phyloP scores from a whole-genome alignment of 2,113 vertebrate species.

The Himantopus leucocephalus region DNA sequence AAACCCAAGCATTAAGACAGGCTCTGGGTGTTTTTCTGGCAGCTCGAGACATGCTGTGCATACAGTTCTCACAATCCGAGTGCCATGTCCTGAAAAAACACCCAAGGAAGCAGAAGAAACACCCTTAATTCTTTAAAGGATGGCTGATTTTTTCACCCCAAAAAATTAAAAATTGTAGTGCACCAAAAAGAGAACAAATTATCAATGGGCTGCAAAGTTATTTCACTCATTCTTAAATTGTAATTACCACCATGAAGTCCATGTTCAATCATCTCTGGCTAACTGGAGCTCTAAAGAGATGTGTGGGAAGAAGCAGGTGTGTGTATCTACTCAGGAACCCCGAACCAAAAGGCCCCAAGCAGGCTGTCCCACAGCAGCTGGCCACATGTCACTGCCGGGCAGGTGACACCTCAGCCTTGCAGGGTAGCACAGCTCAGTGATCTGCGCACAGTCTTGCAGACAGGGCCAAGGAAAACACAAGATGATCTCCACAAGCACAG shows the following conservation, averaged over 20 bases:
- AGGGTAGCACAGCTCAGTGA: background rate
- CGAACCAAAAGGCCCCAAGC: background rate
- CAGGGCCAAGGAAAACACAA: background rate
- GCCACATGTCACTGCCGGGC: accelerated
- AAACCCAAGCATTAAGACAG: background rate
- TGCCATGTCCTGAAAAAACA: background rate
- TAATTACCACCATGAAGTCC: background rate
- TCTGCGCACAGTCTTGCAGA: accelerated
- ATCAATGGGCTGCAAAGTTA: background rate
- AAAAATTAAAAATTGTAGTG: background rate
- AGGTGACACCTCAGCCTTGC: background rate
- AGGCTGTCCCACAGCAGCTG: background rate
- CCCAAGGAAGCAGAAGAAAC: background rate
- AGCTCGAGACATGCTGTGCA: accelerated
- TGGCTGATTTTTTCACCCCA: background rate
- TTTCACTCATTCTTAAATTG: background rate
- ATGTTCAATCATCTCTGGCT: background rate
- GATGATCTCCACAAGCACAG: background rate
- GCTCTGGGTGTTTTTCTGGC: background rate
- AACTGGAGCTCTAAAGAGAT: background rate
- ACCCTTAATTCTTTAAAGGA: background rate
- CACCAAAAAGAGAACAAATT: background rate
- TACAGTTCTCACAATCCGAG: accelerated
- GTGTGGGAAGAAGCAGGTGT: background rate
- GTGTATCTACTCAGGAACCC: background rate